A percentile compares a stretch with the other conserved stretches of the same genome.
These are phyloP conservation scores for Eutolmus rufibarbis DNA, from an alignment of 2,888 invertebrate genomes.

Conservation along the genomic window DNA sequence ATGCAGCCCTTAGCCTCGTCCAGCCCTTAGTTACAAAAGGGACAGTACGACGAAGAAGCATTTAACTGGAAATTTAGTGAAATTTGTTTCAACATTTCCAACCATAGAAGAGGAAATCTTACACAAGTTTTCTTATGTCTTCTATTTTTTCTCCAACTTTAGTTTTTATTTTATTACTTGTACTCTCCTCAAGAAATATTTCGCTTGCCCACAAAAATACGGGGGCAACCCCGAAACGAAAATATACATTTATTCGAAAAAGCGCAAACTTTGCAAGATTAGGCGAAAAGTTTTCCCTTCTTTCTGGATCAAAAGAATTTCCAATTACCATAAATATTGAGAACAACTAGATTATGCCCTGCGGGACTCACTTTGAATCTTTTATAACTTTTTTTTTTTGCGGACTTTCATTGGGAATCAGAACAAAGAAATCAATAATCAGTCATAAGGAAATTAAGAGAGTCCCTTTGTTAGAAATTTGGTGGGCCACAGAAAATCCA, in stretches of 20 bases:
- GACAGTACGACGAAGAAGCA: not conserved
- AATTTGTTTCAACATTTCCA: not conserved
- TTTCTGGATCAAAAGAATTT: constrained; percentile 16
- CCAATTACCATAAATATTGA: constrained; percentile 20
- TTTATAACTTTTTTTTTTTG: not conserved
- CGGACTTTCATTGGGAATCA: not conserved
- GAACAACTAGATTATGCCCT: constrained; percentile 7
- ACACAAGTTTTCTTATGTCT: not conserved
- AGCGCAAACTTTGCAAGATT: not conserved
- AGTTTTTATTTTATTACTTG: not conserved
- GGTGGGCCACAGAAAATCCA: not conserved
- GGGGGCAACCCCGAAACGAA: not conserved
- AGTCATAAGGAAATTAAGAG: not conserved
- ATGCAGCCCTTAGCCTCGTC: not conserved
- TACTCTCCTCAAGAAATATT: not conserved
- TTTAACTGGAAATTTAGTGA: not conserved
- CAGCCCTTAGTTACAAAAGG: not conserved
- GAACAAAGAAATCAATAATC: constrained; percentile 16
- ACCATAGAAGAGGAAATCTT: not conserved
- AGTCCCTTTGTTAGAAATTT: not conserved
- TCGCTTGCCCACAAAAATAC: not conserved
- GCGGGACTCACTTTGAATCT: not conserved
- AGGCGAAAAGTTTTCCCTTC: not conserved
- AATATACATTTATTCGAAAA: constrained; percentile 1
- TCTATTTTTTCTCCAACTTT: not conserved